phyloP scores from a whole-genome alignment of 2,113 vertebrate species.

The pig (Sus scrofa) region DNA sequence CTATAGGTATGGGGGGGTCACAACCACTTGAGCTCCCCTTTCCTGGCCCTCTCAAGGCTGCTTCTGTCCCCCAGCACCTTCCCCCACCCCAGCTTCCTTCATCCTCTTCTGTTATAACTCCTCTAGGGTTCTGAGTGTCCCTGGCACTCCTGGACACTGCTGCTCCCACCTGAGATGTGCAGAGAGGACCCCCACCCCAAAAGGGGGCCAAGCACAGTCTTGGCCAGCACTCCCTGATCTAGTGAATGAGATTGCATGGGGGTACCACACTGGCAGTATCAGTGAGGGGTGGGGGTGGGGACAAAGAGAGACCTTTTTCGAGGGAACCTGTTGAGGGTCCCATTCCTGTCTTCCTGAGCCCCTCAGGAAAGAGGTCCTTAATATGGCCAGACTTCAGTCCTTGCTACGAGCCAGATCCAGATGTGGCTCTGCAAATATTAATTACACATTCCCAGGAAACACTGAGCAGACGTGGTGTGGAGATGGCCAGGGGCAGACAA shows the following conservation, averaged over 20 bases:
- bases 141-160: background rate
- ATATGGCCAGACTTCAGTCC: background rate
- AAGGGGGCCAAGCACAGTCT: background rate
- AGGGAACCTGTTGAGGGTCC: background rate
- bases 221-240: background rate
- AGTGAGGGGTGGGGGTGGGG: background rate
- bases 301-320: background rate
- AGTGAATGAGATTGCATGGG: background rate
- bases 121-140: background rate
- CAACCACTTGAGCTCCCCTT: background rate
- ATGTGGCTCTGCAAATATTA: slow-evolving; percentile 61
- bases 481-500: slow-evolving; percentile 3
- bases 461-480: background rate
- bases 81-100: background rate
- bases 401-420: slow-evolving; percentile 48
- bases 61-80: background rate
- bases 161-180: background rate
- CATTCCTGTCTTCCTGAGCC: background rate
- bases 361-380: background rate
- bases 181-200: background rate
- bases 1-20: background rate
- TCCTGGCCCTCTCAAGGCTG: background rate
- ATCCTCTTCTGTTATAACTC: background rate
- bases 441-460: slow-evolving; percentile 61
- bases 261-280: background rate